Percentiles rank a stretch among this genome's conserved stretches.
These are phyloP conservation scores for Platanista minor DNA, from an alignment of 2,113 vertebrate species.

Conservation along the genomic window DNA sequence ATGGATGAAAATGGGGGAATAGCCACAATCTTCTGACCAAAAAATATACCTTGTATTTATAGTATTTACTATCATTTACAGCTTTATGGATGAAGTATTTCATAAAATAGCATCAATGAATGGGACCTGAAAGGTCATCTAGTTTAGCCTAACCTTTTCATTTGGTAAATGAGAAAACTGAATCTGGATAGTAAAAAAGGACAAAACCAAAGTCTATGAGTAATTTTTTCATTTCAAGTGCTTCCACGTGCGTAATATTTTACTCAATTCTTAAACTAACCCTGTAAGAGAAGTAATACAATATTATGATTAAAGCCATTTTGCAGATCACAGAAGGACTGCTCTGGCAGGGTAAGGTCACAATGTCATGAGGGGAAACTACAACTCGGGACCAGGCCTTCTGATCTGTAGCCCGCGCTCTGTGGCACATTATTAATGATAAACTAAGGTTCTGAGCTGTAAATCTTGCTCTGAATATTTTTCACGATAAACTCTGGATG, in stretches of 20 bases:
- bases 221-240: neutral
- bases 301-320: neutral
- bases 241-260: neutral
- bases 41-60: neutral
- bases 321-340: neutral
- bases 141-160: neutral
- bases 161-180: slow-evolving; percentile 14
- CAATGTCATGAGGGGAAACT: neutral
- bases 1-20: neutral
- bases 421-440: neutral
- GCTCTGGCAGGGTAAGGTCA: neutral
- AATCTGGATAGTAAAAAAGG: neutral
- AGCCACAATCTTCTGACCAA: neutral
- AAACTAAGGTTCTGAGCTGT: neutral
- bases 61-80: neutral
- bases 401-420: neutral
- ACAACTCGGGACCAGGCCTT: neutral
- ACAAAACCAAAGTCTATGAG: neutral
- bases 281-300: neutral
- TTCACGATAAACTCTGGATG: neutral
- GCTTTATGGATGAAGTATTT: neutral
- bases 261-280: neutral
- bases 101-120: neutral
- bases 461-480: neutral
- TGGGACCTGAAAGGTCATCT: neutral